Conservation (phyloP, 2,888 invertebrate genomes). For the Campoletis raptor region DNA sequence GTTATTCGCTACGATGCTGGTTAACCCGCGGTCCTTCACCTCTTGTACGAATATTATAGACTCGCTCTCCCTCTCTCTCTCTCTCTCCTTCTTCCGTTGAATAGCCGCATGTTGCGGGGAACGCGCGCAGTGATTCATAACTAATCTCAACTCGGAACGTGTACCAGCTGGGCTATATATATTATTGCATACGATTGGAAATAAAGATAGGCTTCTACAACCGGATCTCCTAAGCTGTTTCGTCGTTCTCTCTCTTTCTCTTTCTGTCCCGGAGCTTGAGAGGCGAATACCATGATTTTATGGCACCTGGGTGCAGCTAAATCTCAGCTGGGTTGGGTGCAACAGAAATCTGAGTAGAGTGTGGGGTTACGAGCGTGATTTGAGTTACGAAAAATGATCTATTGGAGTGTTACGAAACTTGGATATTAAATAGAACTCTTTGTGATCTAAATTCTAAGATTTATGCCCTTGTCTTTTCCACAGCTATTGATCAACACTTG, state of each 20-base stretch:
- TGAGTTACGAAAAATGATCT: background rate
- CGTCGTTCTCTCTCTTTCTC: background rate
- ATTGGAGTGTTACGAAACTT: background rate
- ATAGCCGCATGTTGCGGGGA: slow-evolving; percentile 11
- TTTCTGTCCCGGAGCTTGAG: slow-evolving; percentile 1
- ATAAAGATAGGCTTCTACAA: slow-evolving; percentile 35
- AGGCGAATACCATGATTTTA: slow-evolving; percentile 24
- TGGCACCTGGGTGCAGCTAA: slow-evolving; percentile 19
- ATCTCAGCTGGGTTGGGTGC: slow-evolving; percentile 1
- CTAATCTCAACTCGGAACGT: slow-evolving; percentile 50
- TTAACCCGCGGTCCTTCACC: slow-evolving; percentile 52
- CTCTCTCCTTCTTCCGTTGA: background rate
- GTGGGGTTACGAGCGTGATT: background rate
- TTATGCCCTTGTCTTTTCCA: slow-evolving; percentile 16
- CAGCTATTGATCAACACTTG: background rate
- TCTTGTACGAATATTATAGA: slow-evolving; percentile 27
- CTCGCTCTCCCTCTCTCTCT: background rate
- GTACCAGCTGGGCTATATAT: slow-evolving; percentile 12
- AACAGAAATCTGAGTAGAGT: background rate
- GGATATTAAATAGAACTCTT: background rate
- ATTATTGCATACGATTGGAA: slow-evolving; percentile 55
- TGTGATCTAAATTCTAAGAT: slow-evolving; percentile 31
- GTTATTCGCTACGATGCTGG: slow-evolving; percentile 14
- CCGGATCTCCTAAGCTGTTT: background rate
- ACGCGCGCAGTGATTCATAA: slow-evolving; percentile 53